These are phyloP conservation scores for Rachycentron canadum DNA, from an alignment of 2,797 vertebrate genomes.

Conservation along the genomic window DNA sequence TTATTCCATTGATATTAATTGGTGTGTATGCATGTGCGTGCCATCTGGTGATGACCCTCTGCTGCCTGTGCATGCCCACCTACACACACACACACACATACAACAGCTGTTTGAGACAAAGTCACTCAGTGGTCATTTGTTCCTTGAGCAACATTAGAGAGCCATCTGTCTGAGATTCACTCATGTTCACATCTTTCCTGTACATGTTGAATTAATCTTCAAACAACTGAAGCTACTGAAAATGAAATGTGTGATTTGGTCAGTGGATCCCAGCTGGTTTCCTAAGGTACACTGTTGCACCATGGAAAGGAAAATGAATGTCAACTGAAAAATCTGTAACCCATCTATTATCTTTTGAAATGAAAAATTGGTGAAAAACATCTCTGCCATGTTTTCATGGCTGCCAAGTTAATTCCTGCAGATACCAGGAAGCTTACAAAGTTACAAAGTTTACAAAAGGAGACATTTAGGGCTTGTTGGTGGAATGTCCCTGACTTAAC, in stretches of 20 bases:
- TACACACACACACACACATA: slow-evolving; percentile 2
- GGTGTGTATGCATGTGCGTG: slow-evolving; percentile 36
- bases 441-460: slow-evolving; percentile 32
- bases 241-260: slow-evolving; percentile 10
- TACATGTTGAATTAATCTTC: slow-evolving; percentile 31
- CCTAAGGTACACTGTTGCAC: not conserved
- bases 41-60: slow-evolving; percentile 65
- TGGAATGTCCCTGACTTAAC: too few species aligned
- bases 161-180: slow-evolving; percentile 67
- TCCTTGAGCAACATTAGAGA: slow-evolving; percentile 61
- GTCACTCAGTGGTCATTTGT: slow-evolving; percentile 70
- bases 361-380: slow-evolving; percentile 33
- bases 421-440: slow-evolving; percentile 13
- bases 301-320: slow-evolving; percentile 18
- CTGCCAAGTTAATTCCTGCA: slow-evolving; percentile 10
- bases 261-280: slow-evolving; percentile 14
- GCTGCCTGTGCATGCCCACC: slow-evolving; percentile 13
- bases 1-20: slow-evolving; percentile 55
- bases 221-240: slow-evolving; percentile 20
- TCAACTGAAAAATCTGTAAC: slow-evolving; percentile 37
- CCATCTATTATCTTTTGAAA: slow-evolving; percentile 20
- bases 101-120: slow-evolving; percentile 72
- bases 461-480: too few species aligned
- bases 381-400: slow-evolving; percentile 1
- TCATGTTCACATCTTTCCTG: slow-evolving; percentile 37